Base-by-base conservation (phyloP, 2,888 invertebrate species). In the Patella ulyssiponensis region DNA sequence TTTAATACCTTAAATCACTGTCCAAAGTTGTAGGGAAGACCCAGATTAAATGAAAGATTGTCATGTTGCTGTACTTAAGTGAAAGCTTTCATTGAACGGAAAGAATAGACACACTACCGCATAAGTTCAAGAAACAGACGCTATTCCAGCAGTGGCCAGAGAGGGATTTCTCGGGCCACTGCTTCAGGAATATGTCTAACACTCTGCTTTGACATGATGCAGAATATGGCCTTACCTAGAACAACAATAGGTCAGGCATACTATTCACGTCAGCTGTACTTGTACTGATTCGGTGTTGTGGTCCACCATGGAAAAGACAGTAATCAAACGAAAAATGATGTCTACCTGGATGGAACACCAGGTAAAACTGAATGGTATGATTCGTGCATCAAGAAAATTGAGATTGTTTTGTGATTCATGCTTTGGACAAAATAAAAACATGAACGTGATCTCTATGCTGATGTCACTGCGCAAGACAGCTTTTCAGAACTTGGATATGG, bases 251-350 rank as follows among this genome's bases (percentile, higher is more conserved):
- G 75, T 33, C 75, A 75, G 52, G 33, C 75, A 7, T 75, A 69
- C 27, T 75, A 75, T 75, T 75, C 75, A 12, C 7, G 75, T 4
- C 75, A 75, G 52, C 69, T 75, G 33, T 75, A 75, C 58, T n/a
- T 75, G 12, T 75, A 75, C 27, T 51, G 69, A 4, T 75, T 75
- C 44, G 75, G 75, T 23, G 52, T 75, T 9, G 44, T 52, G 15
- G 27, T n/a, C 11, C 56, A 52, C 15, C 74, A 56, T n/a, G 74
- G 56, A 17, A n/a, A 56, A 74, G 44, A 56, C 58, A 17, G n/a
- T n/a, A 12, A n/a, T 14, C 74, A 74, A 23, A 53, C 9, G 12
- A 15, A 23, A 54, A n/a, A 74, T 53, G 72, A 72, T 72, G 52
- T 72, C 33, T 33, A 72, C 52, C 52, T 72, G 52, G 15, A 72